These are phyloP conservation scores for Haliclystus octoradiatus DNA, from an alignment of 30 jellyfish, hydroid and myxozoan species.

Conservation along the genomic window DNA sequence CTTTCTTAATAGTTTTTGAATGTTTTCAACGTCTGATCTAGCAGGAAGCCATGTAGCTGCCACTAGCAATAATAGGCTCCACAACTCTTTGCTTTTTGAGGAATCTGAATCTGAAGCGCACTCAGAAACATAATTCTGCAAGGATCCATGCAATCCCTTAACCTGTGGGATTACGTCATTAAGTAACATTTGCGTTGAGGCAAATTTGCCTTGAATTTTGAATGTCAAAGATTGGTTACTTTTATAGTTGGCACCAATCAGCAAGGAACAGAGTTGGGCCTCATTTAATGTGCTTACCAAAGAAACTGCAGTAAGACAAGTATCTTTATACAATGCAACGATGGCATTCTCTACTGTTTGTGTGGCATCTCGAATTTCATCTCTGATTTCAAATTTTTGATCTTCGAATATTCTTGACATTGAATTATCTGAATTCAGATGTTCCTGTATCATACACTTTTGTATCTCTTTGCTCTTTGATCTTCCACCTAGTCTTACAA, in stretches of 20 bases:
- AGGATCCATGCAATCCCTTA: neutral
- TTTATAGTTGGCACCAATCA: neutral
- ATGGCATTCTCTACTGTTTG: constrained; percentile 7
- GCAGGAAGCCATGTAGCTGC: constrained; percentile 29
- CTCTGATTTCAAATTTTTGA: no score
- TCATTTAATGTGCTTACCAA: neutral
- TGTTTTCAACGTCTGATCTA: neutral
- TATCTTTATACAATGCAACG: neutral
- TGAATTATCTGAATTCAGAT: no score
- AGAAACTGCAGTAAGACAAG: neutral
- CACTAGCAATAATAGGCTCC: constrained; percentile 6
- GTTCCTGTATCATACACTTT: neutral
- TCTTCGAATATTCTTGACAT: no score
- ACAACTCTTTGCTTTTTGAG: neutral
- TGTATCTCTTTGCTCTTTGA: constrained; percentile 11
- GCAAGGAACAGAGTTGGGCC: neutral
- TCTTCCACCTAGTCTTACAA: constrained; percentile 44
- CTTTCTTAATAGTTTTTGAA: neutral
- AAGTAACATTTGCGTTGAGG: neutral
- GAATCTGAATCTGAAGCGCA: neutral
- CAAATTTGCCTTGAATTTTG: neutral
- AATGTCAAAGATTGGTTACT: no score
- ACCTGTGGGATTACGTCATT: neutral
- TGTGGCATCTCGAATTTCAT: no score
- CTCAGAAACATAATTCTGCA: neutral